phyloP scores from a whole-genome alignment of 2,888 invertebrate species.

The Leuctra nigra region DNA sequence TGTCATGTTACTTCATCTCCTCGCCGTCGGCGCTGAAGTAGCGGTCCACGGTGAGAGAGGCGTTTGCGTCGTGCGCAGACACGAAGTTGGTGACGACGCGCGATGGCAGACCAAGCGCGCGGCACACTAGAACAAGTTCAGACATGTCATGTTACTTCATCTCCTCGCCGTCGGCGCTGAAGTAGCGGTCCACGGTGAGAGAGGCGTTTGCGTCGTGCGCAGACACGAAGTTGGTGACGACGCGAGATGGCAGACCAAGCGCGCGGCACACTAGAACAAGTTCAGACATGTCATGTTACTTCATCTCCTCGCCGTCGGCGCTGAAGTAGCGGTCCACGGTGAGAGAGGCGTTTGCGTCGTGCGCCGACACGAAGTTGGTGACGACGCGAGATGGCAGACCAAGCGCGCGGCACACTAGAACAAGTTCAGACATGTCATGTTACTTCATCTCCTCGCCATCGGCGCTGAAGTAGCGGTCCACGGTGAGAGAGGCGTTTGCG shows the following conservation, averaged over 20 bases:
- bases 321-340: slow-evolving; percentile 75
- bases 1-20: too few relatives aligned
- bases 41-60: slow-evolving; percentile 69
- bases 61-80: slow-evolving; percentile 80
- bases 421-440: too few relatives aligned
- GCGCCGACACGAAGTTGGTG: slow-evolving; percentile 77
- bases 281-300: too few relatives aligned
- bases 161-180: slow-evolving; percentile 57
- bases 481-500: slow-evolving; percentile 66
- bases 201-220: slow-evolving; percentile 79
- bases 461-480: slow-evolving; percentile 68
- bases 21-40: slow-evolving; percentile 62
- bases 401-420: slow-evolving; percentile 65
- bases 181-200: slow-evolving; percentile 73
- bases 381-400: slow-evolving; percentile 76
- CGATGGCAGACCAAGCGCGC: slow-evolving; percentile 73
- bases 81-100: slow-evolving; percentile 80
- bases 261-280: slow-evolving; percentile 60
- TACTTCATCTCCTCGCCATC: slow-evolving; percentile 57
- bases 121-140: slow-evolving; percentile 51
- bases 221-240: slow-evolving; percentile 75
- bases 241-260: slow-evolving; percentile 71
- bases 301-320: slow-evolving; percentile 55
- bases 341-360: slow-evolving; percentile 70
- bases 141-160: too few relatives aligned